Evolutionary conservation across 23 tunicate genomes (phyloP).

Genomic region (Botrylloides violaceus): DNA sequence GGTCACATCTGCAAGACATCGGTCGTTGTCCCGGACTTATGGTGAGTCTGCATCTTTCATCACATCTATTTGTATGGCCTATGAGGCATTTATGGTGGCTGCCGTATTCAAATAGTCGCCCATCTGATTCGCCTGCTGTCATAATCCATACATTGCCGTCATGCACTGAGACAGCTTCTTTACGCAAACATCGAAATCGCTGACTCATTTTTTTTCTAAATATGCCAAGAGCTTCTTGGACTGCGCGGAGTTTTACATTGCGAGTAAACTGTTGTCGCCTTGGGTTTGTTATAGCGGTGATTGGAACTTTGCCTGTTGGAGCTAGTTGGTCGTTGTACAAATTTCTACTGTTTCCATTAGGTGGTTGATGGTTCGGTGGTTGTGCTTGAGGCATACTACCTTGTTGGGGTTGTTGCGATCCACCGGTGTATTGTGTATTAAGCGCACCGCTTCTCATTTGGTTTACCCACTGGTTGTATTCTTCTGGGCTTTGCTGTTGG

Average conservation of each 20-base stretch:
- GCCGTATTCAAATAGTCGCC: slow-evolving; percentile 58
- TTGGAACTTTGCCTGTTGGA: slow-evolving; percentile 17
- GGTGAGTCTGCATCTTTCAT: slow-evolving; percentile 39
- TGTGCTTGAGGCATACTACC: slow-evolving; percentile 8
- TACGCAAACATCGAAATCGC: slow-evolving; percentile 7
- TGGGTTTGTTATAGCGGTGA: background rate
- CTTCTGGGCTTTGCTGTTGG: slow-evolving; percentile 28
- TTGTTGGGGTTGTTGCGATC: too few relatives aligned
- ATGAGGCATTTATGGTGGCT: slow-evolving; percentile 49
- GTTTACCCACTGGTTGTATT: slow-evolving; percentile 33
- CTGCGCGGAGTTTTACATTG: background rate
- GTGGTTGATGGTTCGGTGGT: slow-evolving; percentile 6
- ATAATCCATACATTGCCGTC: slow-evolving; percentile 91
- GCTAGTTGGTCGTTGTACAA: background rate
- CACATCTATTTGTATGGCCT: slow-evolving; percentile 47
- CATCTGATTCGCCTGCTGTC: slow-evolving; percentile 82
- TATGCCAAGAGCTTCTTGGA: slow-evolving; percentile 8
- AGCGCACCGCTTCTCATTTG: slow-evolving; percentile 20
- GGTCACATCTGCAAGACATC: slow-evolving; percentile 5
- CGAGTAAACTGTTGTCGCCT: background rate
- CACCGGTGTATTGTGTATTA: slow-evolving; percentile 15
- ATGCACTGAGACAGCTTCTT: slow-evolving; percentile 33
- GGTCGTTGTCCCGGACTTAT: slow-evolving; percentile 2
- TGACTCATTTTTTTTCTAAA: background rate
- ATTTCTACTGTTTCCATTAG: slow-evolving; percentile 1